These are phyloP conservation scores for Osmerus eperlanus DNA, from an alignment of 2,113 vertebrate species.

Conservation along the genomic window DNA sequence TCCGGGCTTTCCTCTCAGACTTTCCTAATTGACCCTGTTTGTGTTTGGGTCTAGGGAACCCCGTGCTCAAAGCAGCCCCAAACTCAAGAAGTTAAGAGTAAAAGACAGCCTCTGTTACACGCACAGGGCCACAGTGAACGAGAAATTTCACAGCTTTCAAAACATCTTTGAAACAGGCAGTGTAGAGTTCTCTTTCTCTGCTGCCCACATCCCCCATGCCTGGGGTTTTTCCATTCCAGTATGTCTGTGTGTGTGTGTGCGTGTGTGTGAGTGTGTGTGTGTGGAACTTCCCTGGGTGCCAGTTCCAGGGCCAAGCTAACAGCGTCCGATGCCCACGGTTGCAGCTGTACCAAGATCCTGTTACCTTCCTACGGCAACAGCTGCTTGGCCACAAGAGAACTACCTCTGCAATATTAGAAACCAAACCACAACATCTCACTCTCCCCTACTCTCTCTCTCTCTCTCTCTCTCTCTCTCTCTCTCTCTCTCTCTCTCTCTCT, in stretches of 20 bases:
- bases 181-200: slow-evolving; percentile 58
- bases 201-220: slow-evolving; percentile 47
- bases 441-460: too few relatives aligned
- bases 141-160: slow-evolving; percentile 72
- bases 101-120: slow-evolving; percentile 58
- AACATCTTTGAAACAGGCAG: slow-evolving; percentile 72
- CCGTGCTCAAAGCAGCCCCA: slow-evolving; percentile 53
- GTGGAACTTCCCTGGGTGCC: slow-evolving; percentile 47
- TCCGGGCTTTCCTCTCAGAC: slow-evolving; percentile 52
- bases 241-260: slow-evolving; percentile 28
- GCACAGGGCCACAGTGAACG: slow-evolving; percentile 43
- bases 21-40: slow-evolving; percentile 62
- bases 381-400: slow-evolving; percentile 62
- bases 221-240: slow-evolving; percentile 56
- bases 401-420: slow-evolving; percentile 71
- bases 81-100: slow-evolving; percentile 40
- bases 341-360: slow-evolving; percentile 66
- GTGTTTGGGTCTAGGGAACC: slow-evolving; percentile 50
- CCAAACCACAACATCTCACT: slow-evolving; percentile 45
- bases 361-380: slow-evolving; percentile 62
- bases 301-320: slow-evolving; percentile 50
- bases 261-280: slow-evolving; percentile 5
- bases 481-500: too few relatives aligned
- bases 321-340: slow-evolving; percentile 45
- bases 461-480: too few relatives aligned